Conservation (phyloP, 2,113 vertebrate species). For the Pterocles gutturalis region DNA sequence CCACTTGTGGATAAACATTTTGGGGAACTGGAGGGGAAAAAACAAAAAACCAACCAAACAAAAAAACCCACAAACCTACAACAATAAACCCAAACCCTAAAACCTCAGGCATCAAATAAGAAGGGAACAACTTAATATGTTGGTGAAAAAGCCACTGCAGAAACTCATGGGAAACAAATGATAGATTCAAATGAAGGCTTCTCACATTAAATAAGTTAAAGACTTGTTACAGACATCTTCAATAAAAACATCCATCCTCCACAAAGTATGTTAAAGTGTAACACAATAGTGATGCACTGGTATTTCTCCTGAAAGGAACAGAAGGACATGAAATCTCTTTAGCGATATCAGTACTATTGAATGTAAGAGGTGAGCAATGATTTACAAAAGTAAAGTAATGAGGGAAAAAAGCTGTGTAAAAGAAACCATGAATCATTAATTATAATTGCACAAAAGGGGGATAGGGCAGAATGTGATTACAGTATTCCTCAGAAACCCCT, state of each 20-base stretch:
- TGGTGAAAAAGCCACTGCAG: slow-evolving; percentile 50
- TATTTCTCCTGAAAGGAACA: slow-evolving; percentile 71
- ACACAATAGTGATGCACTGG: slow-evolving; percentile 66
- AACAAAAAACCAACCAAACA: background rate
- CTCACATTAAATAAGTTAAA: slow-evolving; percentile 69
- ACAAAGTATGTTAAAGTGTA: slow-evolving; percentile 67
- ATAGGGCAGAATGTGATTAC: background rate
- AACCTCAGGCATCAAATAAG: slow-evolving; percentile 9
- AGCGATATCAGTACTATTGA: slow-evolving; percentile 66
- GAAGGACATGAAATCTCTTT: slow-evolving; percentile 68
- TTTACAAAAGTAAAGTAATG: slow-evolving; percentile 33
- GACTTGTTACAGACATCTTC: slow-evolving; percentile 62
- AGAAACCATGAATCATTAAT: slow-evolving; percentile 52
- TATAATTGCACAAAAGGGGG: slow-evolving; percentile 11
- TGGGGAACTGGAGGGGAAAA: background rate
- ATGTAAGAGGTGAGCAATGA: slow-evolving; percentile 66
- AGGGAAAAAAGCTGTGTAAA: slow-evolving; percentile 40
- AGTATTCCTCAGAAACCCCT: background rate
- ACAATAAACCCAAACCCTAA: slow-evolving; percentile 1
- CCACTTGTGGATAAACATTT: slow-evolving; percentile 2
- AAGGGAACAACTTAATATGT: background rate
- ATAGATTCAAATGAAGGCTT: slow-evolving; percentile 52
- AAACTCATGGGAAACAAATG: slow-evolving; percentile 52
- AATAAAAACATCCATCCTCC: slow-evolving; percentile 54
- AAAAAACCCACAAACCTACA: background rate